Evolutionary conservation across 2,113 vertebrate genomes (phyloP).

Genomic region (Hippoglossus stenolepis): DNA sequence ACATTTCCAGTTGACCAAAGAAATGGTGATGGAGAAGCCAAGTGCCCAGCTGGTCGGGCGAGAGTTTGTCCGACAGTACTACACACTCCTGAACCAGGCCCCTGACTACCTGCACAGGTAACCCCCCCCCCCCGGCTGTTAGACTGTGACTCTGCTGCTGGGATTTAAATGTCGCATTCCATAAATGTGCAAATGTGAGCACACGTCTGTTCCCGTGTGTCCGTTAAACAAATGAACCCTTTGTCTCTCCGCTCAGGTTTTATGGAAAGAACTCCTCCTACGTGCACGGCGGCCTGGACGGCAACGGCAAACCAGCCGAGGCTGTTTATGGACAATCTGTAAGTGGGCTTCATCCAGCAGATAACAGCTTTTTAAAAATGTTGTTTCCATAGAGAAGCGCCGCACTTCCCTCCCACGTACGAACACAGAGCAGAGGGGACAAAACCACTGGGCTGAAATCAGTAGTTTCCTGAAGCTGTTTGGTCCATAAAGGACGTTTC

Average conservation of each 20-base stretch:
- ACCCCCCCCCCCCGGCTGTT: no score
- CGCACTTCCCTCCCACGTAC: neutral
- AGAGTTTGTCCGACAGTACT: slow-evolving; percentile 99
- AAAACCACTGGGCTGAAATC: neutral
- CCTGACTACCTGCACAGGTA: slow-evolving; percentile 98
- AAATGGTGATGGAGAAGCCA: slow-evolving; percentile 99
- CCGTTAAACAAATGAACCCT: neutral
- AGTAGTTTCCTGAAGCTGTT: no score
- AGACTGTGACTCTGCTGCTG: neutral
- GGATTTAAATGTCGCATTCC: rapidly evolving
- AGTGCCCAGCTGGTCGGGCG: slow-evolving; percentile 99
- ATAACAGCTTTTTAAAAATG: neutral
- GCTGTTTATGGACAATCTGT: slow-evolving; percentile 96
- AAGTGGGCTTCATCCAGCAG: slow-evolving; percentile 61
- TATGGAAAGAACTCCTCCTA: slow-evolving; percentile 99
- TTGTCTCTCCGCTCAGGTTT: slow-evolving; percentile 83
- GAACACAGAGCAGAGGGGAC: neutral
- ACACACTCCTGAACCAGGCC: slow-evolving; percentile 97
- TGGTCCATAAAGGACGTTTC: no score
- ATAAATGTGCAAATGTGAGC: neutral
- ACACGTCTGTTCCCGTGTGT: neutral
- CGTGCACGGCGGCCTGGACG: slow-evolving; percentile 95
- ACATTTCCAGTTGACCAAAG: slow-evolving; percentile 94
- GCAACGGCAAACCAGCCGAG: slow-evolving; percentile 94
- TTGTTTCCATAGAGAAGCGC: neutral